phyloP scores from a whole-genome alignment of 1,140 invertebrate species.

The Argopecten irradians region DNA sequence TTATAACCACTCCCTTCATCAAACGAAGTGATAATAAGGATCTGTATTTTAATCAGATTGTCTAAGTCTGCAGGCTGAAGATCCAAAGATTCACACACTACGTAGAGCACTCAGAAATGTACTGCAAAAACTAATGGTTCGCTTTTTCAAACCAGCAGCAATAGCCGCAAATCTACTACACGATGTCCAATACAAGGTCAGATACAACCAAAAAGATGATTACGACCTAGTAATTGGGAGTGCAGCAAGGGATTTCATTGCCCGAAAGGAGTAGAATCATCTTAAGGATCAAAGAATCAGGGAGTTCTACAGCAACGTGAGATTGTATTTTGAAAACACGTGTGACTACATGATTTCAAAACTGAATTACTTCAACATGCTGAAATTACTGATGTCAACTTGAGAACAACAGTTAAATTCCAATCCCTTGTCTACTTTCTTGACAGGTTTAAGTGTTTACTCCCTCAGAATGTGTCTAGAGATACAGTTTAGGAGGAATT shows the following conservation, averaged over 20 bases:
- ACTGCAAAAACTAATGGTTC: conserved; percentile 36
- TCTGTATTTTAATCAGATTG: too few species aligned
- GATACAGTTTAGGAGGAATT: conserved; percentile 34
- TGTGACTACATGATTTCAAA: conserved; percentile 45
- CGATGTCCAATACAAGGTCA: conserved; percentile 36
- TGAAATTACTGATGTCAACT: conserved; percentile 44
- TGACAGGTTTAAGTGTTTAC: too few species aligned
- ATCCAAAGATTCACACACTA: conserved; percentile 50
- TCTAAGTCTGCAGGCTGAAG: conserved; percentile 47
- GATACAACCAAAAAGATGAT: conserved; percentile 36
- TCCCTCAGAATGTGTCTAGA: not conserved
- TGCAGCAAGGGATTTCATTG: conserved; percentile 39
- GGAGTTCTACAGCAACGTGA: conserved; percentile 46
- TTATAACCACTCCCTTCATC: too few species aligned
- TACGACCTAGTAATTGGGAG: conserved; percentile 45
- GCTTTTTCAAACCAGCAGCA: conserved; percentile 50
- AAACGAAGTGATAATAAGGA: too few species aligned
- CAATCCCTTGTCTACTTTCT: too few species aligned
- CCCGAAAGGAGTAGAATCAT: conserved; percentile 49
- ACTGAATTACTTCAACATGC: conserved; percentile 42
- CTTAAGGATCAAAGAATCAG: conserved; percentile 43
- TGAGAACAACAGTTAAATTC: not conserved
- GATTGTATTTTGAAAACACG: conserved; percentile 35
- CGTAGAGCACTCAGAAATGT: conserved; percentile 28
- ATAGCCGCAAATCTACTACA: conserved; percentile 35